Base-by-base conservation (phyloP, 1,140 invertebrate genomes). In the Lamellibrachia luymesi region DNA sequence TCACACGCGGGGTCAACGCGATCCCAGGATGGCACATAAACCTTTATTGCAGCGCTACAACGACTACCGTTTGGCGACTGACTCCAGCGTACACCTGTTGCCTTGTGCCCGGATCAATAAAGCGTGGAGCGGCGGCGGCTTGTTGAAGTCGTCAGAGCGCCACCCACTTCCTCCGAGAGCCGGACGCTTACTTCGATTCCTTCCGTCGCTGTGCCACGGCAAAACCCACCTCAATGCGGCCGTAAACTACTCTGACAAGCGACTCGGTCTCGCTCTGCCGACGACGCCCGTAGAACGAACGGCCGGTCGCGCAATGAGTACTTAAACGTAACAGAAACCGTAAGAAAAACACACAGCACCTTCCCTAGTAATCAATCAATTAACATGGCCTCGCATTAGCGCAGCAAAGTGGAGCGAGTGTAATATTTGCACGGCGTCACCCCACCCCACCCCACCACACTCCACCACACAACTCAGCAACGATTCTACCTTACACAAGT, bases 331-430 rank as follows among this genome's bases (percentile, higher is more conserved):
- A 80, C 64, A 80, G 64, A 80, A 80, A 80, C 64, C 8, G 64
- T 80, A 80, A 80, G 13, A 80, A 80, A 80, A 56, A 80, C 64
- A 2, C 13, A 80, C 64, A 80, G 64, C 64, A 80, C 64, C 64
- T 80, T 80, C 64, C 64, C 25, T 80, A 80, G 64, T 80, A 80
- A 80, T 80, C 64, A 80, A 80, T 80, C 64, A 80, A 80, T 80
- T 80, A 80, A 80, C 64, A 80, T 80, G 64, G 64, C 64, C 13
- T 80, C 64, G 64, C 64, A 80, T 80, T 80, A 80, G 2, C 13
- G 6, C 64, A 22, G 25, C 64, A 2, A 80, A 6, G 64, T 80
- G 64, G 25, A 80, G 64, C 25, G 64, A 80, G 38, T 38, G 64
- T 80, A 80, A 80, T 80, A 22, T 80, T 80, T 80, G 64, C 64